A percentile compares a stretch with the other conserved stretches of the same genome.
Conservation (phyloP, 2,113 vertebrate genomes). For the Ciconia maguari region DNA sequence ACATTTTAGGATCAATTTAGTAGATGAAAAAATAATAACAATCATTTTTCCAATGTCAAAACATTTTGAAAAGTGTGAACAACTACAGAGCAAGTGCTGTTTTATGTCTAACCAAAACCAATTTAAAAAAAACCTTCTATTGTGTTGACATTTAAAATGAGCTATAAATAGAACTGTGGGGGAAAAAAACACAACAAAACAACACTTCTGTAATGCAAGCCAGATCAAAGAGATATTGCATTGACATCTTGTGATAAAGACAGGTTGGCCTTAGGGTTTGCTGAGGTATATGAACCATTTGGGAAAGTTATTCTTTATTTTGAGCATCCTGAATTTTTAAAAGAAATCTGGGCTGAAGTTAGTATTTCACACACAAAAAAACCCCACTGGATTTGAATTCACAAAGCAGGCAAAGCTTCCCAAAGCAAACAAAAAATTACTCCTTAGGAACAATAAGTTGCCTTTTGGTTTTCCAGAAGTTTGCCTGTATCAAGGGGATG, state of each 20-base stretch:
- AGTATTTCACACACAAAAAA: background rate
- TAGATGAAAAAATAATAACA: background rate
- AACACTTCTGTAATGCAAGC: background rate
- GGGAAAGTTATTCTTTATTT: background rate
- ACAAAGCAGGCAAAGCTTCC: background rate
- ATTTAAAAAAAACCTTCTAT: background rate
- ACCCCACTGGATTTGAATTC: background rate
- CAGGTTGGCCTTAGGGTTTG: background rate
- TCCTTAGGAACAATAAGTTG: background rate
- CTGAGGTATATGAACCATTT: background rate
- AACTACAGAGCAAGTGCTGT: background rate
- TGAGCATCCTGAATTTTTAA: background rate
- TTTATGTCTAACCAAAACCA: background rate
- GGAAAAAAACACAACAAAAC: background rate
- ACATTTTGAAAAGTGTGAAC: background rate
- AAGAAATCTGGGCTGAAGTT: background rate
- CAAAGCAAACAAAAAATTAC: background rate
- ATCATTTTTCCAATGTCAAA: background rate
- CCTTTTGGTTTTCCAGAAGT: background rate
- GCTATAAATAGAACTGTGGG: background rate
- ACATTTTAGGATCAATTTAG: background rate
- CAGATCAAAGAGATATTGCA: background rate
- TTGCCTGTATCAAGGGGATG: background rate
- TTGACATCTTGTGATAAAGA: background rate
- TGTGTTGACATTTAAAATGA: conserved; percentile 1